These are phyloP conservation scores for Dufourea novaeangliae DNA, from an alignment of 1,140 invertebrate genomes.

Conservation along the genomic window DNA sequence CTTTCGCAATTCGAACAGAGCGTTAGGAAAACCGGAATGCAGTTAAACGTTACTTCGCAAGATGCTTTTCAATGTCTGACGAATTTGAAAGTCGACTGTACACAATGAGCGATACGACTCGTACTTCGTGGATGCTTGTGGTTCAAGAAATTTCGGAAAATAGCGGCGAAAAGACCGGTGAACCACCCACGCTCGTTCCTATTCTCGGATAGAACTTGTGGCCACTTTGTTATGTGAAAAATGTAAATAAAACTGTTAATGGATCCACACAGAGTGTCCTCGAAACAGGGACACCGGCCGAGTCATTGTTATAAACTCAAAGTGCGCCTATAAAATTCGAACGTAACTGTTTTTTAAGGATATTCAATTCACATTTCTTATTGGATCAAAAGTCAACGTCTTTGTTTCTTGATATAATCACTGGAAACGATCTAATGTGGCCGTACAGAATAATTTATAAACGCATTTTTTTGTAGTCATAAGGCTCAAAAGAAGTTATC, in stretches of 20 bases:
- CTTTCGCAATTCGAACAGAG: conserved; percentile 15
- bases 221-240: neutral
- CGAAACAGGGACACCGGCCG: no score
- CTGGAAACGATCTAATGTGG: no score
- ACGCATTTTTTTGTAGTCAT: no score
- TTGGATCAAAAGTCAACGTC: no score
- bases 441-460: no score
- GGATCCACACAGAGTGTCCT: neutral
- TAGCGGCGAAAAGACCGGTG: neutral
- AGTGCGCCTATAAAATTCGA: no score
- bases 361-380: no score
- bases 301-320: no score
- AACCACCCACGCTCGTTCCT: neutral
- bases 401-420: no score
- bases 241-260: neutral
- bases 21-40: conserved; percentile 4
- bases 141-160: neutral
- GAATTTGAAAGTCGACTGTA: neutral
- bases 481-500: no score
- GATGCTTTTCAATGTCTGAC: neutral
- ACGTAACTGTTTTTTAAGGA: no score
- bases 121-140: neutral
- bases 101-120: neutral
- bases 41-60: neutral
- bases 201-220: neutral